Evolutionary conservation across 2,888 invertebrate species (phyloP), one percentile per base, ranked within the genome.

Genomic region (Oxytorus armatus): DNA sequence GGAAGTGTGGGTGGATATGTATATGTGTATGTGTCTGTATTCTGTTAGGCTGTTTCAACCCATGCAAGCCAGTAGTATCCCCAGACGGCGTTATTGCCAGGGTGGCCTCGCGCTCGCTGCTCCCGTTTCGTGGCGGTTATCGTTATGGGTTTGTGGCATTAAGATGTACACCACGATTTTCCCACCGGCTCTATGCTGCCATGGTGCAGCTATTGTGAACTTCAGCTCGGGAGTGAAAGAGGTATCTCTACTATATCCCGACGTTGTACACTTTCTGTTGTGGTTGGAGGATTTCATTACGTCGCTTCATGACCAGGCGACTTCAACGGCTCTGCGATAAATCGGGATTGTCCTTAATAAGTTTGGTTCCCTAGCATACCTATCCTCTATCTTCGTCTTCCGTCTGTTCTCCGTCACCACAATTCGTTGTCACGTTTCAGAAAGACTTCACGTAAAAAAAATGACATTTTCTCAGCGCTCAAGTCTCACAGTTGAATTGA

Each of bases 121-220:
- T 87, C 87, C 86, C 88, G 87, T 89, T 89, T 86, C 87, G 85
- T 83, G 87, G 87, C 86, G 88, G 90, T 90, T 91, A 91, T 91
- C 90, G 90, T 91, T 90, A 90, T 90, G 90, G 88, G 89, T 87
- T 89, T 89, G 90, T 85, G 90, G 90, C 89, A 90, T 90, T 90
- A 90, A 90, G 90, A 90, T 89, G 89, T 89, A 89, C 86, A 87
- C 89, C 86, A 85, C 87, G 84, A 85, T 85, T 85, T 86, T 66
- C 88, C 86, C 86, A 87, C 84, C 84, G 84, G 80, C 68, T 76
- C 69, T 59, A 49, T 74, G 33, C 42, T 33, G 53, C 53, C 53
- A 59, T 76, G 44, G 63, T 68, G 44, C 51, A 61, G 79, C 81
- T 76, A 69, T 73, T 74, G 81, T 66, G 61, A 68, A 77, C 74